A percentile compares a stretch with the other conserved stretches of the same genome.
Evolutionary conservation across 1,140 invertebrate species (phyloP).

Genomic region (Ceratina japonica): DNA sequence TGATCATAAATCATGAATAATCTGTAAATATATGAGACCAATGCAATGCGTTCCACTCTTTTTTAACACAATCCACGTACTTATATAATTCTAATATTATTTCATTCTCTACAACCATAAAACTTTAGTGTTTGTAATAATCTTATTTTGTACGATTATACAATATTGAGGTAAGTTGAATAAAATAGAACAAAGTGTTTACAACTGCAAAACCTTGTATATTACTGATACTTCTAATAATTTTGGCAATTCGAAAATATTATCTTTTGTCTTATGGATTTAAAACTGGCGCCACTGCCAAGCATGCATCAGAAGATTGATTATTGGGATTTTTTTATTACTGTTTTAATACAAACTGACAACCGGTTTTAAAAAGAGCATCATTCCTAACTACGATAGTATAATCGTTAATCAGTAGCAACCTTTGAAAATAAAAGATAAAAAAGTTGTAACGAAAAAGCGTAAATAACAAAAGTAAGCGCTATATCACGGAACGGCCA

Average conservation of each 20-base stretch:
- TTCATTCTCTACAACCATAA: not conserved
- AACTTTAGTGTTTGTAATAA: not conserved
- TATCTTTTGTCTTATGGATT: not conserved
- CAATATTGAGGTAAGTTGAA: not conserved
- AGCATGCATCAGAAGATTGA: not conserved
- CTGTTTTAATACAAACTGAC: not conserved
- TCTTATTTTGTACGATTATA: too few relatives aligned
- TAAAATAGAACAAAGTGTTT: not conserved
- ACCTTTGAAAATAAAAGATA: not conserved
- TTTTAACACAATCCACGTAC: not conserved
- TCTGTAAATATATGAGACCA: slow-evolving; percentile 69
- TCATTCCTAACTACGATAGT: too few relatives aligned
- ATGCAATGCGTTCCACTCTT: slow-evolving; percentile 27
- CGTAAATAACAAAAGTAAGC: not conserved
- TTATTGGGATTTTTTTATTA: not conserved
- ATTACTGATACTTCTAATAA: too few relatives aligned
- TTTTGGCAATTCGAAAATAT: too few relatives aligned
- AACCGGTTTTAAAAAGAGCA: not conserved
- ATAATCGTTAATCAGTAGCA: not conserved
- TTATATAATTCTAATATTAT: not conserved
- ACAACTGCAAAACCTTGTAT: too few relatives aligned
- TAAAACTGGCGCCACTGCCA: slow-evolving; percentile 19
- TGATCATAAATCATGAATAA: slow-evolving; percentile 67
- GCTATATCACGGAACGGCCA: slow-evolving; percentile 24
- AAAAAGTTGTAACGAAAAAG: not conserved